These are phyloP conservation scores for Melanocharis versteri DNA, from an alignment of 2,113 vertebrate species.

Conservation along the genomic window DNA sequence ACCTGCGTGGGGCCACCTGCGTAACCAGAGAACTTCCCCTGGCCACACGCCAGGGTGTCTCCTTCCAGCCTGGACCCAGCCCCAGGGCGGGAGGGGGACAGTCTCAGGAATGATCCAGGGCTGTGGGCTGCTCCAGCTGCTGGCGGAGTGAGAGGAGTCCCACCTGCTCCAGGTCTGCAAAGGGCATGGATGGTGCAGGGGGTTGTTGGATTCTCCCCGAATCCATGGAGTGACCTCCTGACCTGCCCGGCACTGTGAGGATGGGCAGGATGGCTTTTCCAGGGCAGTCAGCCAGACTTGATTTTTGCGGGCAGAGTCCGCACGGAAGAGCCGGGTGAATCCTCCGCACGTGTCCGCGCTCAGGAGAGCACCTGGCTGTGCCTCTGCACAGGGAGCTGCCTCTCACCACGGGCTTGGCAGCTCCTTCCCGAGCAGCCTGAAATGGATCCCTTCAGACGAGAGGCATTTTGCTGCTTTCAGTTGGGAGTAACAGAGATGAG, in stretches of 20 bases:
- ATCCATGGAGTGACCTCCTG: background rate
- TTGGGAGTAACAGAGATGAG: background rate
- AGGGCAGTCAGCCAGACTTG: fast-evolving
- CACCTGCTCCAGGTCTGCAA: background rate
- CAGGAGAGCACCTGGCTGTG: background rate
- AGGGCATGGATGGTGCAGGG: fast-evolving
- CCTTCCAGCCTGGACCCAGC: background rate
- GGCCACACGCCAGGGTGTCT: background rate
- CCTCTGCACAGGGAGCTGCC: background rate
- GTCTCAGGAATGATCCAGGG: fast-evolving
- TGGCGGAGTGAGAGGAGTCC: background rate
- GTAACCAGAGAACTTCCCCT: background rate
- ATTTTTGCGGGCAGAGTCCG: background rate
- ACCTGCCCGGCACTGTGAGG: fast-evolving
- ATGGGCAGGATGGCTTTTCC: background rate
- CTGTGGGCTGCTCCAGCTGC: background rate
- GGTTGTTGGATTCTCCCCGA: background rate
- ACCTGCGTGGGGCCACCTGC: background rate
- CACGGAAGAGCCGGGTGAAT: background rate
- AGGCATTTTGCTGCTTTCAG: background rate
- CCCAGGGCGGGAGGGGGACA: background rate
- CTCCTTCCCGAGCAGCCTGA: background rate
- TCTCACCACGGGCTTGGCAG: fast-evolving
- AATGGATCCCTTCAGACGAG: background rate
- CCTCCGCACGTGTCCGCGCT: fast-evolving